A percentile compares a stretch with the other conserved stretches of the same genome.
These are phyloP conservation scores for Thamnophis elegans DNA, from an alignment of 2,797 vertebrate species.

Conservation along the genomic window DNA sequence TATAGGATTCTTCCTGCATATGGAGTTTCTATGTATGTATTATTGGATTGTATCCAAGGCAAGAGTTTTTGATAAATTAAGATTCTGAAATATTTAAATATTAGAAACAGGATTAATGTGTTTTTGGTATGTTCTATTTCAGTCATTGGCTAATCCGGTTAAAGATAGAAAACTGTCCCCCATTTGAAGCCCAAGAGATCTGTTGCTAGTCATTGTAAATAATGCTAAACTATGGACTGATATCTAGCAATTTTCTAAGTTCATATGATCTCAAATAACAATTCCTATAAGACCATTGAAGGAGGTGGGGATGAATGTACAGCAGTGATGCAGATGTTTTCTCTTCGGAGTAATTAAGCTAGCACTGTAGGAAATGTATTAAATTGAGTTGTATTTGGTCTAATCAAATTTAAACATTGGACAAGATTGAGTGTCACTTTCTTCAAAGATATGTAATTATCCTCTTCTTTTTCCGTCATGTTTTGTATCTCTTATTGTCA, in stretches of 20 bases:
- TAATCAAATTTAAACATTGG: slow-evolving; percentile 19
- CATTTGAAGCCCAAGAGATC: background rate
- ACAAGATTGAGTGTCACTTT: slow-evolving; percentile 49
- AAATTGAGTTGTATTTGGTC: slow-evolving; percentile 42
- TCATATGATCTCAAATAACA: background rate
- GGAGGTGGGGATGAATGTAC: background rate
- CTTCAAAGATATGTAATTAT: slow-evolving; percentile 44
- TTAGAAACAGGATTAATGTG: background rate
- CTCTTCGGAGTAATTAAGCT: slow-evolving; percentile 27
- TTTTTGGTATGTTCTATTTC: background rate
- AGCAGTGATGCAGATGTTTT: slow-evolving; percentile 15
- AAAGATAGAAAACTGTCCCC: background rate
- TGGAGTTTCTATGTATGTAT: background rate
- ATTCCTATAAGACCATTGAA: background rate
- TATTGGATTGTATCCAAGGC: background rate
- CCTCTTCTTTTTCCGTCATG: slow-evolving; percentile 22
- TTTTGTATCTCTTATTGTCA: slow-evolving; percentile 34
- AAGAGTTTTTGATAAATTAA: background rate
- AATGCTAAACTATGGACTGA: background rate
- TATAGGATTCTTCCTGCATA: background rate
- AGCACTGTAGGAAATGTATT: background rate
- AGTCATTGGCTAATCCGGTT: background rate
- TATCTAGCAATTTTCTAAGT: background rate
- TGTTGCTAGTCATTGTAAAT: background rate
- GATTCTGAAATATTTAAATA: background rate